Evolutionary conservation across 2,113 vertebrate genomes (phyloP), one percentile per base, ranked within the genome.

Genomic region (Varanus komodoensis): DNA sequence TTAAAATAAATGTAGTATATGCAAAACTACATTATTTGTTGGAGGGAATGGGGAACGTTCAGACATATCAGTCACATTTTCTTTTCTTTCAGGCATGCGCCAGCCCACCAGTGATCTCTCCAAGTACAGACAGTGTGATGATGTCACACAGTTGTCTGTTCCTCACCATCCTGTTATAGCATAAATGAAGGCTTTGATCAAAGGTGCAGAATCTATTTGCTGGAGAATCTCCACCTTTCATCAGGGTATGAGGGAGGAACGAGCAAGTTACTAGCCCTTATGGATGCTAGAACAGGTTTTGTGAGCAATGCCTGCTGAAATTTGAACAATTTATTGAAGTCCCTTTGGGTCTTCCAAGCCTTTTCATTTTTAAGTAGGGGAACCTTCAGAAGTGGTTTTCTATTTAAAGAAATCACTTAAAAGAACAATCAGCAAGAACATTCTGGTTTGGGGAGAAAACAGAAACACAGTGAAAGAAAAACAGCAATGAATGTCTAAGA

Each of bases 281-380:
- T 34, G 38, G 61, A 38, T 38, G 38, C 7, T 19, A 67, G 14
- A 61, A 25, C 27, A 23, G 12, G 34, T 32, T 44, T 68, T 54
- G 34, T 69, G 82, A 84, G 57, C 44, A 84, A 68, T 11, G 61
- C 23, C 64, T 68, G 38, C 61, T 84, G 61, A 68, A 44, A 84
- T 84, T 48, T 68, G 38, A 8, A 15, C 32, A 12, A 34, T 74
- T 71, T 67, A 44, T 3, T 44, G 38, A 44, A 48, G 67, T 68
- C 64, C 64, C 29, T 44, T 27, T 68, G 82, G 21, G 34, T 23
- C 34, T 25, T 68, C 82, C 34, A 84, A 67, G 25, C 34, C 61
- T 84, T 68, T 67, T 82, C 57, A 57, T 82, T 57, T 82, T 82
- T 54, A 81, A 54, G 54, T 81, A 81, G 79, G 79, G 17, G 29